Evolutionary conservation across 1,140 invertebrate species (phyloP).

Genomic region (Pseudomyrmex cubaensis): DNA sequence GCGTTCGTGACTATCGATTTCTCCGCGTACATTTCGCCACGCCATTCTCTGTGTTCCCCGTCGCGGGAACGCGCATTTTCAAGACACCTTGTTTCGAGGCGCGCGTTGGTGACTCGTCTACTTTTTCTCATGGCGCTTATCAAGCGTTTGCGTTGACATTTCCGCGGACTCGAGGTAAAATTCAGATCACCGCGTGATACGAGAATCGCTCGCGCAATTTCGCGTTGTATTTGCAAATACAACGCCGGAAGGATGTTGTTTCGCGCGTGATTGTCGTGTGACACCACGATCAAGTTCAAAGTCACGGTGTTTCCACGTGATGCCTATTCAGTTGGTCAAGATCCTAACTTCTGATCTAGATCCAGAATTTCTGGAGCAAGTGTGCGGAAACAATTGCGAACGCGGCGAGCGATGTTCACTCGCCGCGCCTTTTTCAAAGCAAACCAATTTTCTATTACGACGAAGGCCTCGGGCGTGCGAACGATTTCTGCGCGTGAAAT

Average conservation of each 20-base stretch:
- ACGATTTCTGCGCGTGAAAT: conserved; percentile 14
- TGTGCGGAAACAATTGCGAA: not conserved
- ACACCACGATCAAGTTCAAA: too few relatives aligned
- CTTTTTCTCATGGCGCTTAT: too few relatives aligned
- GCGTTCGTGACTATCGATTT: conserved; percentile 20
- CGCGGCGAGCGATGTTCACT: not conserved
- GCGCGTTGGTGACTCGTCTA: too few relatives aligned
- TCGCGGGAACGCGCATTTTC: too few relatives aligned
- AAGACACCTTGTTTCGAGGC: too few relatives aligned
- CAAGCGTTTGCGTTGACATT: too few relatives aligned
- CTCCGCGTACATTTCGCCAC: too few relatives aligned
- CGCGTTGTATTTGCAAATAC: too few relatives aligned
- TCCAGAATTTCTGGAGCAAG: not conserved
- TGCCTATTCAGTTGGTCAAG: not conserved
- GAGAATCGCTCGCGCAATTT: too few relatives aligned
- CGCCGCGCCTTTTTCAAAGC: not conserved
- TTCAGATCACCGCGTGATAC: too few relatives aligned
- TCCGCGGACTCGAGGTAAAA: too few relatives aligned
- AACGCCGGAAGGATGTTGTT: not conserved
- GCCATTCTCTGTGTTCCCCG: not conserved
- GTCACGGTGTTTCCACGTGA: not conserved
- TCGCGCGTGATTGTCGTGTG: not conserved
- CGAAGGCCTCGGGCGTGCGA: conserved; percentile 6
- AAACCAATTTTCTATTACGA: conserved; percentile 8
- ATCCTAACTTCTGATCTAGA: not conserved